Base-by-base conservation (phyloP, 2,888 invertebrate species). In the Melitaea athalia region DNA sequence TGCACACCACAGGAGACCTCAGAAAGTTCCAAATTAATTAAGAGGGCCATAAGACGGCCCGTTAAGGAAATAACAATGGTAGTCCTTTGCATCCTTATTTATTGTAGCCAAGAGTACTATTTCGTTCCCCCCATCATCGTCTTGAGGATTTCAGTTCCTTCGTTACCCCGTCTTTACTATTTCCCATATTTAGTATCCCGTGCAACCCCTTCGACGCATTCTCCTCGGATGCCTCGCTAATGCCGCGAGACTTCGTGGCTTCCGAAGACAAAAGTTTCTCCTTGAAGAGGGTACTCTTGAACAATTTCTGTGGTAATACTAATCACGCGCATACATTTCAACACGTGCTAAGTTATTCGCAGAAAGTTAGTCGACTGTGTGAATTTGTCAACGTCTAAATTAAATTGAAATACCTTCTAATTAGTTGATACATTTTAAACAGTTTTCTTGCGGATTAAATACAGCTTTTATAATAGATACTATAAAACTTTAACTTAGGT, bases 1-100 rank as follows among this genome's bases (percentile, higher is more conserved):
- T 85, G 91, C 79, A 80, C 88, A 87, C 91, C 91, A 88, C 90
- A 84, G 90, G 91, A 91, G 92, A 91, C 91, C 91, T 86, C 89
- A 87, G 90, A 91, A 92, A 92, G 91, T 92, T 92, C 88, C 91
- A 92, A 92, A 92, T 92, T 92, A 92, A 92, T 92, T 92, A 91
- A 92, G 91, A 90, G 89, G 85, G 89, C 81, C 88, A 91, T 92
- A 92, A 92, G 92, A 92, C 89, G 91, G 85, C 86, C 89, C 88
- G 89, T 92, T 91, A 91, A 89, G 91, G 91, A 90, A 91, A 91
- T 85, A 91, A 91, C 91, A 91, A 91, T 91, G 82, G 81, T 81
- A 81, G 84, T 80, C 84, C 84, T 84, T 84, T 80, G 84, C 78
- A 83, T 84, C 85, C 86, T 86, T 88, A 91, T 90, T 91, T 89